These are phyloP conservation scores for Botia kubotai DNA, from an alignment of 2,797 vertebrate species.

Conservation along the genomic window DNA sequence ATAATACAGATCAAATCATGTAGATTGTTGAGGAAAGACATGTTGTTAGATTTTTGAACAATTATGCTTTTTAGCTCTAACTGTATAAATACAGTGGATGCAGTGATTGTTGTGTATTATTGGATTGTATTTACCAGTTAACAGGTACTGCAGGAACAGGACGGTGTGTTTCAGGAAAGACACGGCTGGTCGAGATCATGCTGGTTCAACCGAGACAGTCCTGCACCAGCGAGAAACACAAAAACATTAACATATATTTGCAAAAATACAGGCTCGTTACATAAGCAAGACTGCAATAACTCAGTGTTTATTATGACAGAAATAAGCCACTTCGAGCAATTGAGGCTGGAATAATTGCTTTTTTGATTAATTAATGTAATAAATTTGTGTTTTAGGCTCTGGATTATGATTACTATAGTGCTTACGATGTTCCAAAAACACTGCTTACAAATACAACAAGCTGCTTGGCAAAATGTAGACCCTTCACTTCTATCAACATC, in stretches of 20 bases:
- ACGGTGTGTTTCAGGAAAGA: constrained; percentile 94
- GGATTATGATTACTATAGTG: constrained; percentile 90
- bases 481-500: constrained; percentile 91
- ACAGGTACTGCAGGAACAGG: constrained; percentile 87
- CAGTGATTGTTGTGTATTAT: not conserved
- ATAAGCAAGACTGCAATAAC: not conserved
- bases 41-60: no score
- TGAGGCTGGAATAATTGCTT: not conserved
- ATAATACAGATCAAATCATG: no score
- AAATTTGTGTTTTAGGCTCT: constrained; percentile 77
- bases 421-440: constrained; percentile 78
- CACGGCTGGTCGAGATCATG: constrained; percentile 96
- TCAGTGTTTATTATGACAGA: not conserved
- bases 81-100: no score
- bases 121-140: not conserved
- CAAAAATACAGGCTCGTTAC: not conserved
- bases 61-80: no score
- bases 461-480: constrained; percentile 89
- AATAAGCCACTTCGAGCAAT: not conserved
- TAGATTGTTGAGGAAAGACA: no score
- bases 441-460: constrained; percentile 78
- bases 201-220: constrained; percentile 84
- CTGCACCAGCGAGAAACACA: constrained; percentile 82
- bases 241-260: constrained; percentile 5
- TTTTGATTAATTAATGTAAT: not conserved